These are phyloP conservation scores for Lethenteron reissneri DNA, from an alignment of 2,113 vertebrate species.

Conservation along the genomic window DNA sequence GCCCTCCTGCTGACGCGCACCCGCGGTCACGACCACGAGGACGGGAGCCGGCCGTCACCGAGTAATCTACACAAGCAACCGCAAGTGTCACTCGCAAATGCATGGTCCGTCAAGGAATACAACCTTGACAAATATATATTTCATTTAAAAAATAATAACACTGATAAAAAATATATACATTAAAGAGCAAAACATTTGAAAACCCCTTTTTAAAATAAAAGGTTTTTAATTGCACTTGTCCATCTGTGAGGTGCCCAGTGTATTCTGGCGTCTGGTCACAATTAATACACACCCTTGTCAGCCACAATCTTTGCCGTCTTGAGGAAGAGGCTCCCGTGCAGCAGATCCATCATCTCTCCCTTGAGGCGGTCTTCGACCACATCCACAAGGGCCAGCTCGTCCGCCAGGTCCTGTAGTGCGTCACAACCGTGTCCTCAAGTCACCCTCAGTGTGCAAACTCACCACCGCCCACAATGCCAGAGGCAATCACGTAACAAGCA, in stretches of 20 bases:
- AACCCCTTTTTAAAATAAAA: not conserved
- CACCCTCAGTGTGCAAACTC: no score
- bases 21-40: conserved; percentile 71
- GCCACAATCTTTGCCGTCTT: conserved; percentile 68
- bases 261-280: no score
- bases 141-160: not conserved
- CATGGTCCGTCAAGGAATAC: not conserved
- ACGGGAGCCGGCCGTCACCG: conserved; percentile 68
- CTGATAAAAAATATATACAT: not conserved
- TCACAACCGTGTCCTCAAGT: not conserved
- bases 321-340: conserved; percentile 78
- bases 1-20: conserved; percentile 83
- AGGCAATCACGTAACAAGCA: no score
- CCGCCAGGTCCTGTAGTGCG: conserved; percentile 39
- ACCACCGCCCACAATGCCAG: no score
- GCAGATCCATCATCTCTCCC: conserved; percentile 89
- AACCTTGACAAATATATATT: not conserved
- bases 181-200: not conserved
- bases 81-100: not conserved
- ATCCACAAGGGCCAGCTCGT: conserved; percentile 79
- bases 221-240: no score
- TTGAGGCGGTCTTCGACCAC: conserved; percentile 86
- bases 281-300: conserved; percentile 40
- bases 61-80: conserved; percentile 36
- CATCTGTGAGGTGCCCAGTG: no score